Evolutionary conservation across 2,113 vertebrate genomes (phyloP).

Genomic region (Vulpes lagopus): DNA sequence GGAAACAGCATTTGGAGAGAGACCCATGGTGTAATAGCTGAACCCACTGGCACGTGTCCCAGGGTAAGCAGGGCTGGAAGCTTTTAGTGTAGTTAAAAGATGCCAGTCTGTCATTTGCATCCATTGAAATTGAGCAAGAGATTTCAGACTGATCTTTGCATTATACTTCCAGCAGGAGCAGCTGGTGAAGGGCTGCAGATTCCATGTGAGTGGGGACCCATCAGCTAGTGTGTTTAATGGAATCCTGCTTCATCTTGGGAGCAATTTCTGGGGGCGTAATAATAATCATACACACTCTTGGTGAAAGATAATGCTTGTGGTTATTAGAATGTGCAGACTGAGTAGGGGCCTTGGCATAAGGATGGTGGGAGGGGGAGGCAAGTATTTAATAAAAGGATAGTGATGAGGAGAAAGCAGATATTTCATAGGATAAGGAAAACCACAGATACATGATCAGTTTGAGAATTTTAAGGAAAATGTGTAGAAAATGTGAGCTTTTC

Average conservation of each 20-base stretch:
- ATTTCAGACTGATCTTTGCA: conserved; percentile 64
- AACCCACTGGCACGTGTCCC: conserved; percentile 77
- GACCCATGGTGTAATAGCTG: neutral
- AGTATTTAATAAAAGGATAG: conserved; percentile 19
- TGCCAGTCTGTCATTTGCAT: conserved; percentile 74
- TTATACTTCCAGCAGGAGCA: conserved; percentile 71
- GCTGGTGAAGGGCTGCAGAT: neutral
- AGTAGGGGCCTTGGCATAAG: neutral
- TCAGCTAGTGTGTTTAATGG: conserved; percentile 58
- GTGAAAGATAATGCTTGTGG: neutral
- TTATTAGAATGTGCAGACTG: neutral
- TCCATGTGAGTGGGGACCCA: neutral
- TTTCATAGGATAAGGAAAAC: conserved; percentile 28
- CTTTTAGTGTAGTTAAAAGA: conserved; percentile 67
- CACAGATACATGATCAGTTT: neutral
- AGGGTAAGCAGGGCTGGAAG: conserved; percentile 57
- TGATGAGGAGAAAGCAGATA: neutral
- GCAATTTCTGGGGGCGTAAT: conserved; percentile 43
- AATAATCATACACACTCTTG: neutral
- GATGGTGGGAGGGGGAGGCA: neutral
- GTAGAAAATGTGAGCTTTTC: conserved; percentile 21
- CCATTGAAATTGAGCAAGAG: conserved; percentile 74
- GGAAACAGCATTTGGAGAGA: conserved; percentile 59
- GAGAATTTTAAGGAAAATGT: conserved; percentile 41
- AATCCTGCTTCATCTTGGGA: conserved; percentile 57